Conservation (phyloP, 1,140 invertebrate species). For the Heliconius eleuchia region DNA sequence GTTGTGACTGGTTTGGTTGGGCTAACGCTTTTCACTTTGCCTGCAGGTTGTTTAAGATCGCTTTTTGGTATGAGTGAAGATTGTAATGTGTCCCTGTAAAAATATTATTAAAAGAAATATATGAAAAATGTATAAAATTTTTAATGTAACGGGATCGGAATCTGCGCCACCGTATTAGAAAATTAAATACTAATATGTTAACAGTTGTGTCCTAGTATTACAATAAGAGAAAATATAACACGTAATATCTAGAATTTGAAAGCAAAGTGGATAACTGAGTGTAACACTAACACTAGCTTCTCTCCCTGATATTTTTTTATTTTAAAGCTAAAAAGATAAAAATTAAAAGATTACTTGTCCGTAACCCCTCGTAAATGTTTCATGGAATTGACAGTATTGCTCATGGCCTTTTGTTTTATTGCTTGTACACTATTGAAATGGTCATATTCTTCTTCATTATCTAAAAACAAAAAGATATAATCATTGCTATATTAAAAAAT, state of each 20-base stretch:
- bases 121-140: not conserved
- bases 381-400: constrained; percentile 42
- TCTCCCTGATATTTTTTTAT: too few relatives aligned
- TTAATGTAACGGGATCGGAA: too few relatives aligned
- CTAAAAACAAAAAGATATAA: not conserved
- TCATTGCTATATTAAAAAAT: too few relatives aligned
- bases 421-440: constrained; percentile 32
- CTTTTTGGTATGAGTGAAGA: constrained; percentile 17
- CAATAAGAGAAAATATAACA: too few relatives aligned
- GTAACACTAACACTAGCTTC: too few relatives aligned
- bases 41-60: constrained; percentile 37
- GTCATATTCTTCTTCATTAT: constrained; percentile 21
- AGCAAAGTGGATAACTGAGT: too few relatives aligned
- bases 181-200: too few relatives aligned
- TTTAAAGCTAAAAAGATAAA: not conserved
- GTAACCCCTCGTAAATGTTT: constrained; percentile 41
- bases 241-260: too few relatives aligned
- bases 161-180: too few relatives aligned
- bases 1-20: constrained; percentile 30
- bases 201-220: too few relatives aligned
- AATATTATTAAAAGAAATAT: not conserved
- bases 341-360: constrained; percentile 39
- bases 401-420: constrained; percentile 57
- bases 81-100: not conserved
- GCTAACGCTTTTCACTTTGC: constrained; percentile 37